phyloP scores from a whole-genome alignment of 2,113 vertebrate genomes.

The Limanda limanda region DNA sequence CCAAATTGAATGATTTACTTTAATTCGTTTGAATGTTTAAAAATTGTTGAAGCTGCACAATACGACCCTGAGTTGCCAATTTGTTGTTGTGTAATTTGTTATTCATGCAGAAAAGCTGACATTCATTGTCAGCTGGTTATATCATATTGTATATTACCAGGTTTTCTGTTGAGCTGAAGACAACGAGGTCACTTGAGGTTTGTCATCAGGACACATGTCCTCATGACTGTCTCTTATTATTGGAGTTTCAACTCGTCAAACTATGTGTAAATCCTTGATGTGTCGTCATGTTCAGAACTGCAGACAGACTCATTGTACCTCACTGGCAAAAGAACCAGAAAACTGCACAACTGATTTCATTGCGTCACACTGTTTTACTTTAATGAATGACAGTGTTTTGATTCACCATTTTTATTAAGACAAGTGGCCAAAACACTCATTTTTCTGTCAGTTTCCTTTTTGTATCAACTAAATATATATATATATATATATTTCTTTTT shows the following conservation, averaged over 20 bases:
- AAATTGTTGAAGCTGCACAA: constrained; percentile 9
- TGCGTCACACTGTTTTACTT: constrained; percentile 28
- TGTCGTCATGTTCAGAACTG: neutral
- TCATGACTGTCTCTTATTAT: constrained; percentile 1
- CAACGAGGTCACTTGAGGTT: neutral
- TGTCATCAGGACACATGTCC: neutral
- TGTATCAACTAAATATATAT: neutral
- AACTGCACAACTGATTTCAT: constrained; percentile 1
- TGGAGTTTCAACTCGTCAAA: neutral
- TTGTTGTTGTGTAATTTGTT: neutral
- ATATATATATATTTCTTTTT: constrained; percentile 25
- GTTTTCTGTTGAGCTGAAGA: neutral
- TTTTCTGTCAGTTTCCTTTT: constrained; percentile 25
- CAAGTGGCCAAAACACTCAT: constrained; percentile 3
- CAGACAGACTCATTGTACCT: constrained; percentile 27
- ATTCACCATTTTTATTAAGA: constrained; percentile 14
- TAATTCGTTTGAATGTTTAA: neutral
- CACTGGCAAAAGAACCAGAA: constrained; percentile 40
- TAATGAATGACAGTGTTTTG: constrained; percentile 14
- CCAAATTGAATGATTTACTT: neutral
- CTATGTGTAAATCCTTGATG: neutral
- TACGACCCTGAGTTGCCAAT: neutral
- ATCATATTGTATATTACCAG: neutral
- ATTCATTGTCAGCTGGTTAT: neutral
- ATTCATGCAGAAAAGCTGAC: neutral